Evolutionary conservation across 2,888 invertebrate species (phyloP).

Genomic region (Hypolimnas misippus): DNA sequence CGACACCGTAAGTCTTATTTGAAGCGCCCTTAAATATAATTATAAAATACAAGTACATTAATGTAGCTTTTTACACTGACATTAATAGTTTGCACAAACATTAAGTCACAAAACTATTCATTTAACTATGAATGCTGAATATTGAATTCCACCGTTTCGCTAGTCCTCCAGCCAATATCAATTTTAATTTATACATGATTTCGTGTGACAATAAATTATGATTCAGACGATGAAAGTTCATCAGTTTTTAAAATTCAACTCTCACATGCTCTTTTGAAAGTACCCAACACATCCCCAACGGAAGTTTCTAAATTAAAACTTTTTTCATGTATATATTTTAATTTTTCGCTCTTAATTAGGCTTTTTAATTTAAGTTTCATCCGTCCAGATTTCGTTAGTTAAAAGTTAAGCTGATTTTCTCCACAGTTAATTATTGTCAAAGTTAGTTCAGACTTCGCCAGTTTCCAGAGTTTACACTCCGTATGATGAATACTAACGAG

Average conservation of each 20-base stretch:
- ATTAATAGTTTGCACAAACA: too few relatives aligned
- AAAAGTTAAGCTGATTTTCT: slow-evolving; percentile 39
- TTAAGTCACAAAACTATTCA: too few relatives aligned
- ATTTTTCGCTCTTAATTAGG: slow-evolving; percentile 15
- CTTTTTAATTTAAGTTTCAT: slow-evolving; percentile 31
- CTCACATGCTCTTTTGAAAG: background rate
- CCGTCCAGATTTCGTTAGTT: slow-evolving; percentile 36
- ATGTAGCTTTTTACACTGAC: too few relatives aligned
- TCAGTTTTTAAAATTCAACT: too few relatives aligned
- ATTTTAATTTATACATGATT: too few relatives aligned
- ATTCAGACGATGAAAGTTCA: background rate
- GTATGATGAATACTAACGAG: slow-evolving; percentile 39
- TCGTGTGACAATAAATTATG: too few relatives aligned
- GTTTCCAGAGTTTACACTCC: slow-evolving; percentile 37
- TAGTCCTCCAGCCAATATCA: too few relatives aligned
- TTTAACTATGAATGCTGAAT: too few relatives aligned
- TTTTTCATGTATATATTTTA: background rate
- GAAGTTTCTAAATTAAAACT: background rate
- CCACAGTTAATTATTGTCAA: slow-evolving; percentile 42
- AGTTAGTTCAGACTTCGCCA: slow-evolving; percentile 36
- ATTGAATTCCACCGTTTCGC: too few relatives aligned
- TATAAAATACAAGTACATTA: too few relatives aligned
- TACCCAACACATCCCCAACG: background rate
- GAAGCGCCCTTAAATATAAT: too few relatives aligned
- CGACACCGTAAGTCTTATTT: too few relatives aligned